Evolutionary conservation across 2,888 invertebrate genomes (phyloP), one percentile per base, ranked within the genome.

Genomic region (Proisotoma minuta): DNA sequence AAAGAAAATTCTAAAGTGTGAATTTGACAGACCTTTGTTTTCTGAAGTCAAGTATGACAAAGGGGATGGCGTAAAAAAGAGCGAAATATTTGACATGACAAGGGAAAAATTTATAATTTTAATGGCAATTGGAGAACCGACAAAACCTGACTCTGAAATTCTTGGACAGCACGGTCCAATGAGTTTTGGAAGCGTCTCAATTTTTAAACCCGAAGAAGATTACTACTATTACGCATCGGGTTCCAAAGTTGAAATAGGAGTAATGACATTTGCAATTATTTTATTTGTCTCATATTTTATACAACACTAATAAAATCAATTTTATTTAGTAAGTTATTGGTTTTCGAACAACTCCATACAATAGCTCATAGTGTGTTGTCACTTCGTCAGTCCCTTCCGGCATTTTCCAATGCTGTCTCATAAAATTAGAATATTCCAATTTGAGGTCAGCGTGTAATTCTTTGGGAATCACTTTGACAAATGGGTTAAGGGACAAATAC

Each of bases 401-500:
- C 2, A 43, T 27, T 3, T 47, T 47, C 56, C 56, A 56, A 40
- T 56, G 27, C 4, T 56, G 24, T 10, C 10, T 8, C 3, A 56
- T n/a, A 18, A 54, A 54, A 23, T 60, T 49, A 48, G 59, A 49
- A 20, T 62, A 57, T 12, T 62, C 66, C 22, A 28, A 24, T 43
- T 59, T 57, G 1, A 64, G 15, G 15, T 64, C 57, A 2, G 20
- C 57, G n/a, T 54, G 59, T 5, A 69, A 27, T 1, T 62, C 62
- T 28, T 53, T 15, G 2, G 69, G 69, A 39, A 69, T 66, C 5
- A 12, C 26, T 12, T 64, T 59, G 2, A 66, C 29, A 24, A 51
- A 69, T 1, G 69, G 69, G 59, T 62, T 64, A 27, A 69, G 23
- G 12, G 69, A 62, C 47, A 69, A 20, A 39, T 61, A 64, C 20